These are phyloP conservation scores for Phenganax stokvisi DNA, from an alignment of 92 coral and sea anemone species.

Conservation along the genomic window DNA sequence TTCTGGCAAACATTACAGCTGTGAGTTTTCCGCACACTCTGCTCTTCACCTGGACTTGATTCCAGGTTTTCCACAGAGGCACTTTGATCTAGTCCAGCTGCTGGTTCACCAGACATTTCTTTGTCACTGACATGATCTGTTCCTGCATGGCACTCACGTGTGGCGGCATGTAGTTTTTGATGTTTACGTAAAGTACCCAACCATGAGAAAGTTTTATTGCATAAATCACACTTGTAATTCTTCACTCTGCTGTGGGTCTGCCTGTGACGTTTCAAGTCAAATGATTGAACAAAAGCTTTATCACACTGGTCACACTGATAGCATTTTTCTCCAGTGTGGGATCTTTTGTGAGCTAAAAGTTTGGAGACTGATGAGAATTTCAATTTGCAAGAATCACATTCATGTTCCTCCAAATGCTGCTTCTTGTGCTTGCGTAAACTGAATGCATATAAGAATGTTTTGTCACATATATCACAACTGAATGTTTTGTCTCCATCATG, in stretches of 20 bases:
- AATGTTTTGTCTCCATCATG: constrained; percentile 90
- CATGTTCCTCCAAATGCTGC: background rate
- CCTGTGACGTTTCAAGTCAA: constrained; percentile 14
- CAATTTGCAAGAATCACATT: constrained; percentile 11
- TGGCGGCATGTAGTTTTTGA: constrained; percentile 13
- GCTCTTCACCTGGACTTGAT: background rate
- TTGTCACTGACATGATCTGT: background rate
- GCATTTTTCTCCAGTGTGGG: constrained; percentile 5
- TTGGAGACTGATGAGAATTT: constrained; percentile 8
- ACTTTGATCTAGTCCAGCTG: background rate
- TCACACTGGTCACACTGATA: constrained; percentile 19
- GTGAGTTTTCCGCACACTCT: background rate
- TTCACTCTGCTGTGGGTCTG: constrained; percentile 1
- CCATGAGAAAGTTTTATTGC: constrained; percentile 2
- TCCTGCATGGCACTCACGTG: background rate
- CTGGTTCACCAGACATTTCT: background rate
- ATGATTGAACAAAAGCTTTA: background rate
- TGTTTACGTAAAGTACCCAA: constrained; percentile 11
- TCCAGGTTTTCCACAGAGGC: background rate
- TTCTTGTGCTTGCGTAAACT: constrained; percentile 21
- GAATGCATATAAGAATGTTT: constrained; percentile 26
- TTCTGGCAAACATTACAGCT: constrained; percentile 12
- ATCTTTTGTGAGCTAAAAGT: background rate
- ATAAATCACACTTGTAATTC: constrained; percentile 8
- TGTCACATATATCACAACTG: constrained; percentile 72